phyloP scores from a whole-genome alignment of 92 coral and sea anemone species.

The Epizoanthus scotinus region DNA sequence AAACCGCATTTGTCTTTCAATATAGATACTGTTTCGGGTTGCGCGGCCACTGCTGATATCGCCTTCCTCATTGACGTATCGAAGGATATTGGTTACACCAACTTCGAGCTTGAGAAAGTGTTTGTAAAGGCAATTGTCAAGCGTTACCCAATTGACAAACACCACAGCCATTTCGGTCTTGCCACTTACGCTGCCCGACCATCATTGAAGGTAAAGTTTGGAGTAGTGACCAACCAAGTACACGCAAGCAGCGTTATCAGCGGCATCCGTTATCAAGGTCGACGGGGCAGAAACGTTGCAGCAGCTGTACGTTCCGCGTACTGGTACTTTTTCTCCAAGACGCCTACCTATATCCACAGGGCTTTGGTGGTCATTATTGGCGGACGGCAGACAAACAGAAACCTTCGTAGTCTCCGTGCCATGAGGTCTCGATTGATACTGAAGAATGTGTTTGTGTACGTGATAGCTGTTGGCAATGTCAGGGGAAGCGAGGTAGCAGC shows the following conservation, averaged over 20 bases:
- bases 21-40: conserved; percentile 38
- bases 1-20: not conserved
- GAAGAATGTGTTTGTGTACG: conserved; percentile 16
- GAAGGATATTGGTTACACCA: conserved; percentile 66
- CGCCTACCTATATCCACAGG: conserved; percentile 78
- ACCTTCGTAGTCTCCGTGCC: conserved; percentile 17
- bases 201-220: conserved; percentile 51
- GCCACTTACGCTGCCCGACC: conserved; percentile 69
- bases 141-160: conserved; percentile 70
- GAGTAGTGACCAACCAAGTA: not conserved
- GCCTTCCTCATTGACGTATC: conserved; percentile 97
- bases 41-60: conserved; percentile 85
- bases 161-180: conserved; percentile 86
- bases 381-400: conserved; percentile 56
- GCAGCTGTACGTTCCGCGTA: conserved; percentile 65
- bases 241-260: conserved; percentile 18
- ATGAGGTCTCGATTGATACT: not conserved
- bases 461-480: conserved; percentile 19
- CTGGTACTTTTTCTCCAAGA: conserved; percentile 56
- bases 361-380: conserved; percentile 71
- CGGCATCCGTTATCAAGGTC: conserved; percentile 58
- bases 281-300: conserved; percentile 77
- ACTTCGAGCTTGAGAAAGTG: conserved; percentile 80
- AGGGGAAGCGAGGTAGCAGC: not conserved
- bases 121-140: conserved; percentile 72